Conservation (phyloP, 2,797 vertebrate genomes). For the Cyprinella venusta region DNA sequence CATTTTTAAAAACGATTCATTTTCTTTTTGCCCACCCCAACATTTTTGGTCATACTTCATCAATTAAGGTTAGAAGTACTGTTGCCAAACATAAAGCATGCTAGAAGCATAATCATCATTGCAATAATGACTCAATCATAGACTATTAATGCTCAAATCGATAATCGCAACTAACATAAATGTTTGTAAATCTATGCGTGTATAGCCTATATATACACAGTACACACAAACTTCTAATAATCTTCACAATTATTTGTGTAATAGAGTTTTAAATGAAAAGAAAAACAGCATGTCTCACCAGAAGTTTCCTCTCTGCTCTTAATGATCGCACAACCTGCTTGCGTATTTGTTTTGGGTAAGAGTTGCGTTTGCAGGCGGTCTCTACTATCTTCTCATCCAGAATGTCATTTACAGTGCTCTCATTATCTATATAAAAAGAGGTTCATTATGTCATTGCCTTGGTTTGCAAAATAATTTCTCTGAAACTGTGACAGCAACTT, state of each 20-base stretch:
- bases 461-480: neutral
- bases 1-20: too few relatives aligned
- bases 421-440: slow-evolving; percentile 67
- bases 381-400: slow-evolving; percentile 89
- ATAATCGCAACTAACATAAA: too few relatives aligned
- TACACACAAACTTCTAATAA: neutral
- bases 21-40: too few relatives aligned
- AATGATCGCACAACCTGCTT: slow-evolving; percentile 80
- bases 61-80: too few relatives aligned
- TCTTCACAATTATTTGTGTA: neutral
- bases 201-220: neutral
- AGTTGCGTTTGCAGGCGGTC: slow-evolving; percentile 80
- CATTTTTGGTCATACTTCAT: too few relatives aligned
- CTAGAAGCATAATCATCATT: too few relatives aligned
- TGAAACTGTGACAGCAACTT: neutral
- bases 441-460: neutral
- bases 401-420: slow-evolving; percentile 78
- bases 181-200: too few relatives aligned
- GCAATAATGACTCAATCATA: too few relatives aligned
- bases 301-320: slow-evolving; percentile 83
- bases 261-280: neutral
- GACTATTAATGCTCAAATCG: too few relatives aligned
- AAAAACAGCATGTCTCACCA: slow-evolving; percentile 75
- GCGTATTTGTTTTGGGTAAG: slow-evolving; percentile 84
- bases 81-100: too few relatives aligned